Evolutionary conservation across 2,113 vertebrate genomes (phyloP).

Genomic region (Solea solea): DNA sequence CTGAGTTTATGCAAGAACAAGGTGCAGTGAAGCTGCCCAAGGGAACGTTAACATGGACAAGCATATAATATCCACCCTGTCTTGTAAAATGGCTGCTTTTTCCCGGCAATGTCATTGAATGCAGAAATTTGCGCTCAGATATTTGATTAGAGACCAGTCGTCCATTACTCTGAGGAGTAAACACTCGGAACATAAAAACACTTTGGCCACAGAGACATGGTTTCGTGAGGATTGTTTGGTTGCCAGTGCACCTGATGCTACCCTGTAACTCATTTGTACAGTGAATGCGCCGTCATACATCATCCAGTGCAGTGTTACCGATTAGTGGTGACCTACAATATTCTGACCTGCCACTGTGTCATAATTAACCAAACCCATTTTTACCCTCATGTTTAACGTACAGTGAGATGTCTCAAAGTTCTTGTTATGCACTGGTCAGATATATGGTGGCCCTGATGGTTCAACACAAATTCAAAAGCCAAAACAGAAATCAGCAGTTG

Average conservation of each 20-base stretch:
- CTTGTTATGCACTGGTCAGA: no score
- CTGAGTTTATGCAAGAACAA: conserved; percentile 23
- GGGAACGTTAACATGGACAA: background rate
- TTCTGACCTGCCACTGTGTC: background rate
- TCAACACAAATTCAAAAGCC: no score
- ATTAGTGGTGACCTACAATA: no score
- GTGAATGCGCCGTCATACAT: background rate
- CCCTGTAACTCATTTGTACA: background rate
- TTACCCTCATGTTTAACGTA: no score
- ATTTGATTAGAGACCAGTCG: background rate
- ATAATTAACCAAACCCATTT: no score
- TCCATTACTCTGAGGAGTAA: background rate
- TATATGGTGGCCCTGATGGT: no score
- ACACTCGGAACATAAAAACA: background rate
- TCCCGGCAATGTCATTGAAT: no score
- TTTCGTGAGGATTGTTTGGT: background rate
- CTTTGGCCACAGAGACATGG: background rate
- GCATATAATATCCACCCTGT: background rate
- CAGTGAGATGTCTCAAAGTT: no score
- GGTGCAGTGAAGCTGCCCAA: conserved; percentile 8
- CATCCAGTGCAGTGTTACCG: background rate
- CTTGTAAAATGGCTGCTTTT: no score
- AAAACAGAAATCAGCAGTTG: no score
- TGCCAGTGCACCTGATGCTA: conserved; percentile 3
- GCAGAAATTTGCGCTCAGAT: background rate